Base-by-base conservation (phyloP, 2,797 vertebrate genomes). In the Gobionotothen gibberifrons region DNA sequence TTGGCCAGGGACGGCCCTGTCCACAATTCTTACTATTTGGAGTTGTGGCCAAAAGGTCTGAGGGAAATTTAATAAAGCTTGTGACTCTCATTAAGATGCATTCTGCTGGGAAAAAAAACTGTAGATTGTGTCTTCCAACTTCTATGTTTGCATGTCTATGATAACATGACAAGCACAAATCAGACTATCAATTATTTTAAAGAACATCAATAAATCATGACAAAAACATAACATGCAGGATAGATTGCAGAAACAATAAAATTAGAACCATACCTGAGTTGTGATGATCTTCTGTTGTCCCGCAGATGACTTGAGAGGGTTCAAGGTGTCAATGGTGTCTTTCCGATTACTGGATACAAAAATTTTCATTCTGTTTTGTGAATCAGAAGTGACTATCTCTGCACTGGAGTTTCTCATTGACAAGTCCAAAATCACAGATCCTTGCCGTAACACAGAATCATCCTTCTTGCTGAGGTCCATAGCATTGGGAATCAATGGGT, bases 381-480 rank as follows among this genome's bases (percentile, higher is more conserved):
- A 65, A 69, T 77, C 65, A 32, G 57, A 59, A 47, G 69, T 55
- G 11, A 76, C 40, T 59, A 55, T 67, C 47, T 86, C 61, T 68
- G 58, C 49, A 39, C 39, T 74, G 3, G 51, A 42, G 7, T 72
- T 85, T 85, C 76, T 93, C 43, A 84, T 46, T 51, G 94, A 94
- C 62, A 94, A 89, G 83, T 95, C 93, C 67, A 95, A 89, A 79
- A 90, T 47, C 36, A 62, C 69, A 61, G 82, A 29, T 74, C 46
- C 78, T 63, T 75, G 58, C 64, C 79, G 76, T 16, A 79, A 57
- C 10, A 14, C n/a, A 16, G 43, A 44, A 55, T 12, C 7, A 5
- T 87, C 76, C 62, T 80, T 73, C 78, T 83, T 76, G 59, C 84
- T 87, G 47, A 91, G 82, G 77, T 92, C 90, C 74, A 90, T 57